Conservation (phyloP, 2,888 invertebrate species). For the Pachymerium ferrugineum region DNA sequence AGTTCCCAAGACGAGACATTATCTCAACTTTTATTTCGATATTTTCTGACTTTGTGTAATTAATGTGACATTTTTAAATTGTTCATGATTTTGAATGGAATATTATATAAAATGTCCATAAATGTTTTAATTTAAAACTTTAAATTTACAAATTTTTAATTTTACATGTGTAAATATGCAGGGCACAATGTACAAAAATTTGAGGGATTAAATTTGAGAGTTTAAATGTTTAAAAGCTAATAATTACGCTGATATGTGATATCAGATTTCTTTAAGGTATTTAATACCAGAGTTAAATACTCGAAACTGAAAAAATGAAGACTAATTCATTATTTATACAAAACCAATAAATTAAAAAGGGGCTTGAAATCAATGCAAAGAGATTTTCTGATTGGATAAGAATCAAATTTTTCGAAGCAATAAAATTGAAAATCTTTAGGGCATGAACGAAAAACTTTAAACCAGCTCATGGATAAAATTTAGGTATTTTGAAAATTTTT, state of each 20-base stretch:
- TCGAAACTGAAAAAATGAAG: neutral
- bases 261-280: neutral
- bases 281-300: conserved; percentile 13
- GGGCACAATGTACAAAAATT: neutral
- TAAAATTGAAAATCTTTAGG: neutral
- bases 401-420: neutral
- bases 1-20: too few species aligned
- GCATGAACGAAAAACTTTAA: too few species aligned
- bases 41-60: too few species aligned
- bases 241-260: neutral
- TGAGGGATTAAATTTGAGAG: neutral
- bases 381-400: neutral
- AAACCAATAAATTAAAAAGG: neutral
- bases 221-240: neutral
- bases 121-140: neutral
- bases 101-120: too few species aligned
- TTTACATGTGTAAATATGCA: neutral
- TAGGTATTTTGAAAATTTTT: neutral
- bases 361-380: neutral
- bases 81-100: too few species aligned
- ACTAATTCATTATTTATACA: neutral
- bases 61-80: too few species aligned
- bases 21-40: too few species aligned
- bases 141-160: neutral
- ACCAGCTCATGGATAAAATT: too few species aligned